Evolutionary conservation across 2,888 invertebrate species (phyloP).

Genomic region (Mimachlamys varia): DNA sequence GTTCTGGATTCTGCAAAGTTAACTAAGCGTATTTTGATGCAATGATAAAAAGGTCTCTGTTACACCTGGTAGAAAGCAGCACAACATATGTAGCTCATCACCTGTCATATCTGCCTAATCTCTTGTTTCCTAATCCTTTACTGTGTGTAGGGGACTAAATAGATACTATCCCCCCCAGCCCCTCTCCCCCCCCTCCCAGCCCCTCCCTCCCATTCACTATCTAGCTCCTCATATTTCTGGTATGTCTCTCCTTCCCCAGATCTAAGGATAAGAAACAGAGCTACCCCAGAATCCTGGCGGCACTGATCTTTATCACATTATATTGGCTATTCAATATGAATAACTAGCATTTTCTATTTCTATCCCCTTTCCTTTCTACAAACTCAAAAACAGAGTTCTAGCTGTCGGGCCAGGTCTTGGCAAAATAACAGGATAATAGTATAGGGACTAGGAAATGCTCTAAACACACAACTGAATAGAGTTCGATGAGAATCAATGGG

Average conservation of each 20-base stretch:
- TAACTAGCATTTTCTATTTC: slow-evolving; percentile 22
- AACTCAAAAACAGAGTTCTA: background rate
- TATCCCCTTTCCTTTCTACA: background rate
- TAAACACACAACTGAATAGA: background rate
- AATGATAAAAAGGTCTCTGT: background rate
- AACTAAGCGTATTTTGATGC: background rate
- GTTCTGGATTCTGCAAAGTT: background rate
- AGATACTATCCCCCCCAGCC: background rate
- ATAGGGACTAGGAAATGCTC: background rate
- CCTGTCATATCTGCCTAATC: background rate
- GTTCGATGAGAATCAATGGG: background rate
- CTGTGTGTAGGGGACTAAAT: background rate
- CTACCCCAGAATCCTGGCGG: background rate
- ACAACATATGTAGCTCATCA: background rate
- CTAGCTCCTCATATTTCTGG: background rate
- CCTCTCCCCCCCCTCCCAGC: background rate
- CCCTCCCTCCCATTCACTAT: background rate
- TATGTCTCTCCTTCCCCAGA: slow-evolving; percentile 5
- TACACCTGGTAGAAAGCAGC: background rate
- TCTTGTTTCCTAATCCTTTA: background rate
- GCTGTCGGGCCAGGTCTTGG: background rate
- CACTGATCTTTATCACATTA: slow-evolving; percentile 12
- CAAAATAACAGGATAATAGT: slow-evolving; percentile 9
- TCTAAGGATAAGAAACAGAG: background rate
- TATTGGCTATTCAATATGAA: background rate